Evolutionary conservation across 2,113 vertebrate species (phyloP).

Genomic region (Ictalurus furcatus): DNA sequence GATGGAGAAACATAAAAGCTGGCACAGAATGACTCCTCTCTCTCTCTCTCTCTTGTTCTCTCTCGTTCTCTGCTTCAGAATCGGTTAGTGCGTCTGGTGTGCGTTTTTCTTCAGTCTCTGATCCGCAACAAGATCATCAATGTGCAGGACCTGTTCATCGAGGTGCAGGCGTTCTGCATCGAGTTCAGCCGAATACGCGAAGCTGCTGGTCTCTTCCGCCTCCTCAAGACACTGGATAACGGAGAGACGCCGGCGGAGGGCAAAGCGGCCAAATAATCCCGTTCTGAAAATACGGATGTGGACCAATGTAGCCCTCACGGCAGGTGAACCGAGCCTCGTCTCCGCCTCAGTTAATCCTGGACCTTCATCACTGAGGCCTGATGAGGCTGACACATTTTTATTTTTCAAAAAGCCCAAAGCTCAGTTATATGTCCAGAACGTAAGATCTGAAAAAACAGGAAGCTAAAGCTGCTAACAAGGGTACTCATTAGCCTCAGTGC

Average conservation of each 20-base stretch:
- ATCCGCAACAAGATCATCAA: conserved; percentile 99
- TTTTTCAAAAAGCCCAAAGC: background rate
- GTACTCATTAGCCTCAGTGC: background rate
- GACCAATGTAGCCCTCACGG: background rate
- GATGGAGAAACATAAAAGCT: too few species aligned
- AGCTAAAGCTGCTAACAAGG: background rate
- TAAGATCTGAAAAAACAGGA: background rate
- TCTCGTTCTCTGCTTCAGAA: conserved; percentile 76
- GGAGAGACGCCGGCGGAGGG: conserved; percentile 87
- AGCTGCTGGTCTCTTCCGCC: conserved; percentile 92
- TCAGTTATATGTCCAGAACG: background rate
- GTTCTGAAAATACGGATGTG: background rate
- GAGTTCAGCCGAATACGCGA: conserved; percentile 98
- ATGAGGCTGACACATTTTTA: background rate
- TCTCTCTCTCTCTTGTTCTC: background rate
- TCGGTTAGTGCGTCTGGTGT: conserved; percentile 95
- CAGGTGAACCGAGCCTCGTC: background rate
- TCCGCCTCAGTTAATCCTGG: background rate
- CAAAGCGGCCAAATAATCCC: conserved; percentile 70
- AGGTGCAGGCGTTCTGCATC: conserved; percentile 98
- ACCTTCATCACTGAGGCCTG: background rate
- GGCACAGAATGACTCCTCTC: background rate
- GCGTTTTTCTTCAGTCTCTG: conserved; percentile 96
- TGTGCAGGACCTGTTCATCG: conserved; percentile 98
- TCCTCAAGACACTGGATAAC: conserved; percentile 95